phyloP scores from a whole-genome alignment of 2,797 vertebrate species.

The Acomys russatus region DNA sequence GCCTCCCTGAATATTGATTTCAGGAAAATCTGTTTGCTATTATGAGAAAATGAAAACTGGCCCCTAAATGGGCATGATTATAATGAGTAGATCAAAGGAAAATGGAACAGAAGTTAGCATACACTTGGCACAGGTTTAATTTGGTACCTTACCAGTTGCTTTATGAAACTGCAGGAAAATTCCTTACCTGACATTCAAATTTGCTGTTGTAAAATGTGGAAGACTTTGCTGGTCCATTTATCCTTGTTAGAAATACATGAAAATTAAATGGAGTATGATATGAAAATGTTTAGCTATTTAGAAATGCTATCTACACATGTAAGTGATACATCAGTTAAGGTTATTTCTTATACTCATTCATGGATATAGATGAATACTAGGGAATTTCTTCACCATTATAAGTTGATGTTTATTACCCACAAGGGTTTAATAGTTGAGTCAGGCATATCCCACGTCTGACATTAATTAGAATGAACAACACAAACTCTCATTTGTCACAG shows the following conservation, averaged over 20 bases:
- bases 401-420: background rate
- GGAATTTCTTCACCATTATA: background rate
- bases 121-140: background rate
- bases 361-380: background rate
- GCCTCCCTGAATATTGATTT: background rate
- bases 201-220: background rate
- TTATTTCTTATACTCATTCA: background rate
- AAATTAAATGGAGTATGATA: background rate
- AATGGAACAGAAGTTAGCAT: background rate
- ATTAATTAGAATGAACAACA: conserved; percentile 16
- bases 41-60: conserved; percentile 28
- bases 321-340: background rate
- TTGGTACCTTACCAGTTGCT: background rate
- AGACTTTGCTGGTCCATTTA: background rate
- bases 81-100: background rate
- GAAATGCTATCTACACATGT: background rate
- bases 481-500: background rate
- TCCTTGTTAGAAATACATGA: background rate
- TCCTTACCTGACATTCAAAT: conserved; percentile 19
- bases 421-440: background rate
- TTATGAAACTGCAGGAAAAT: conserved; percentile 14
- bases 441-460: background rate
- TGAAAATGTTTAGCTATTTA: conserved; percentile 32
- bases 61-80: background rate
- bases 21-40: conserved; percentile 18